Evolutionary conservation across 1,140 invertebrate species (phyloP), one percentile per base, ranked within the genome.

Genomic region (Rhagoletis pomonella): DNA sequence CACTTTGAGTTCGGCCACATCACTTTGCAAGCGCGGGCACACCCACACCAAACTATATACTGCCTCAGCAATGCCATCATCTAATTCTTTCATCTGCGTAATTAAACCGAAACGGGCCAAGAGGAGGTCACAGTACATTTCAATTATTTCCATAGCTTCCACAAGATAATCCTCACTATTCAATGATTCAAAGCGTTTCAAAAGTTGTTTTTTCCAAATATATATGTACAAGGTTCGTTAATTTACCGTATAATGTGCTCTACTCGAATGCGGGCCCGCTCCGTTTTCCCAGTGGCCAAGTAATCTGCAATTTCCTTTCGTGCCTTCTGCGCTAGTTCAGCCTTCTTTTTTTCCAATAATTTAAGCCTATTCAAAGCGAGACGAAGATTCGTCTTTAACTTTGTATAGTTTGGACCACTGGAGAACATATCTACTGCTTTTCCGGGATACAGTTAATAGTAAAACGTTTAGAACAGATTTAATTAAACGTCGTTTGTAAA

Each of bases 71-170:
- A 99, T 94, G 4, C 98, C 98, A 88, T 98, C 97, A 93, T 99
- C 99, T 4, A 99, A 91, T 88, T 97, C 97, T 95, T 99, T 99
- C 96, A 99, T 98, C 94, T 99, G 98, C 89, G 99, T 97, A 84
- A 99, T 96, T 1, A 99, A 94, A 17, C 99, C 99, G 94, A 99
- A 99, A 92, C 99, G 95, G 3, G 99, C 98, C 19, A 99, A 93
- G n/a, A 99, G 93, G 39, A 99, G 94, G 94, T 99, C 99, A 94
- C 99, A 99, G 93, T 99, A 99, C 98, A 99, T 99, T 95, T 99
- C 99, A 3, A 99, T 95, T 73, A 99, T 95, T 95, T 99, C 99
- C 97, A 99, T 99, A 0, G 99, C 99, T 94, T 99, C 99, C 1
- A 99, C 98, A 93, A 99, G 95, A 93, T 99, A 99, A 94, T 99